Conservation (phyloP, 2,888 invertebrate genomes). For the Cacoxenus indagator region DNA sequence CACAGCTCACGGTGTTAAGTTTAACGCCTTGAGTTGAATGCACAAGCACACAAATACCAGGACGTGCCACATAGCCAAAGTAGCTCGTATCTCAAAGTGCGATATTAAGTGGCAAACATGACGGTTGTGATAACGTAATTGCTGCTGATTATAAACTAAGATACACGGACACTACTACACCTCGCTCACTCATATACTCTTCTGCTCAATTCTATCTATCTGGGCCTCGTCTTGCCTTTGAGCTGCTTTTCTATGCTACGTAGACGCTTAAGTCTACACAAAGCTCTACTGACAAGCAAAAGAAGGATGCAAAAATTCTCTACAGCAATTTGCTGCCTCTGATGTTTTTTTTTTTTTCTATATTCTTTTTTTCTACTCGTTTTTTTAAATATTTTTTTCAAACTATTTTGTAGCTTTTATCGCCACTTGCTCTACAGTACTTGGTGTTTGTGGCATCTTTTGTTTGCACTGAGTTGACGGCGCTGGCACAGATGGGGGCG, state of each 20-base stretch:
- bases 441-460: conserved; percentile 12
- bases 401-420: conserved; percentile 7
- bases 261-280: background rate
- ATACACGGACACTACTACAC: background rate
- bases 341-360: background rate
- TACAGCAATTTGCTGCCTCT: background rate
- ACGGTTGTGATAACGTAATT: conserved; percentile 46
- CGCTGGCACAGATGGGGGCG: background rate
- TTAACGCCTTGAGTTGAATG: conserved; percentile 9
- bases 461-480: background rate
- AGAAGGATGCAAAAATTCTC: background rate
- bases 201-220: background rate
- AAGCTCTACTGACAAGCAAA: conserved; percentile 1
- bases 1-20: background rate
- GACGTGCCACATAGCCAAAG: background rate
- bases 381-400: too few species aligned
- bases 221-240: background rate
- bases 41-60: background rate
- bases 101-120: conserved; percentile 48
- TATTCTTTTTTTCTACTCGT: background rate
- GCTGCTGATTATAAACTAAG: conserved; percentile 41
- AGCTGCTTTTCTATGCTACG: background rate
- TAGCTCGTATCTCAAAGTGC: conserved; percentile 30
- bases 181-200: background rate
- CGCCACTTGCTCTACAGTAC: background rate